Conservation (phyloP, 1,140 invertebrate species). For the Cyrtorhinus lividipennis region DNA sequence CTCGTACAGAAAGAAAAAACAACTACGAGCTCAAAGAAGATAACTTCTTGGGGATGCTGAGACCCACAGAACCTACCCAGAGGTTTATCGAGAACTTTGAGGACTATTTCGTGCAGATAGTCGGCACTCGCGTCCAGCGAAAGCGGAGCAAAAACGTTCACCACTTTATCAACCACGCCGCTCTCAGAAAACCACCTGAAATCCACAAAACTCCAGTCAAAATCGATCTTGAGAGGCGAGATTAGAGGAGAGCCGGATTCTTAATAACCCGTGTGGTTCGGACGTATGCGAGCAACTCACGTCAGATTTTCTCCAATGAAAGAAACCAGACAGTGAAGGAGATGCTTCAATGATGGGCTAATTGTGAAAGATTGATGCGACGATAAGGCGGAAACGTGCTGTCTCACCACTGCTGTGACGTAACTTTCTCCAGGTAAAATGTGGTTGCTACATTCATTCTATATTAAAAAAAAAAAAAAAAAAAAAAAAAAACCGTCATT, state of each 20-base stretch:
- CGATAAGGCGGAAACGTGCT: slow-evolving; percentile 29
- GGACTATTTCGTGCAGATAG: slow-evolving; percentile 45
- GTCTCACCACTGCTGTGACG: slow-evolving; percentile 39
- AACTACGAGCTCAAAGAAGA: background rate
- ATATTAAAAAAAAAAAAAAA: slow-evolving; percentile 29
- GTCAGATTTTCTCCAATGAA: slow-evolving; percentile 51
- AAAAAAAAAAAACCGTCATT: background rate
- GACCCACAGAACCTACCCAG: slow-evolving; percentile 13
- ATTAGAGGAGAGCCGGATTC: background rate
- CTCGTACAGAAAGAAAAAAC: too few species aligned
- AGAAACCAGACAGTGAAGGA: slow-evolving; percentile 46
- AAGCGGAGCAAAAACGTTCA: slow-evolving; percentile 51
- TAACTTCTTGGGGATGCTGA: background rate
- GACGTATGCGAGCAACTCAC: too few species aligned
- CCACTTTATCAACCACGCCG: slow-evolving; percentile 27
- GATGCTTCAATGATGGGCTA: slow-evolving; percentile 50
- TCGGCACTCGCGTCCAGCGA: slow-evolving; percentile 58
- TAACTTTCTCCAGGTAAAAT: slow-evolving; percentile 71
- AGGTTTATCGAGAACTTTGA: slow-evolving; percentile 38
- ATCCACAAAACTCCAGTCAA: slow-evolving; percentile 2
- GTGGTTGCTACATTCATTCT: slow-evolving; percentile 59
- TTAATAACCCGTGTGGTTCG: too few species aligned
- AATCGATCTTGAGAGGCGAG: background rate
- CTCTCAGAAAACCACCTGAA: background rate
- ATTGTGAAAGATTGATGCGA: slow-evolving; percentile 33